phyloP scores from a whole-genome alignment of 35 echinoderm and acorn worm genomes.

The Hemicentrotus pulcherrimus region DNA sequence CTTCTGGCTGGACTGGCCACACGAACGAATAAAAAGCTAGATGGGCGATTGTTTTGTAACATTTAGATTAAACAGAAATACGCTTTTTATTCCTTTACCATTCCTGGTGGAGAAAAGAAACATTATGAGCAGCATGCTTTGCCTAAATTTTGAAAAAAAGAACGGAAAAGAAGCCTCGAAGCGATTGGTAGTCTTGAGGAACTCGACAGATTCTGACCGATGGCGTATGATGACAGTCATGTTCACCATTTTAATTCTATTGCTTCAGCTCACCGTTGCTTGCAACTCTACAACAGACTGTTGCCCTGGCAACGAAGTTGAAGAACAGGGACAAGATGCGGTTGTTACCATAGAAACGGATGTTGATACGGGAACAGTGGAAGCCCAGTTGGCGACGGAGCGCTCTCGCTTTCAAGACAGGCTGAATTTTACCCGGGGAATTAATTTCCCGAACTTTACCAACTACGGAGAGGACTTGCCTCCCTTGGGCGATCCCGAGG shows the following conservation, averaged over 20 bases:
- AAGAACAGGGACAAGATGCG: neutral
- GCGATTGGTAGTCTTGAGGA: neutral
- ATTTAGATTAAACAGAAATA: too few species aligned
- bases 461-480: constrained; percentile 35
- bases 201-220: neutral
- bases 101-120: too few species aligned
- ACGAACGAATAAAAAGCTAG: too few species aligned
- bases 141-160: neutral
- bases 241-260: neutral
- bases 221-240: too few species aligned
- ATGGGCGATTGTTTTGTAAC: too few species aligned
- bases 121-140: neutral
- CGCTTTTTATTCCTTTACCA: too few species aligned
- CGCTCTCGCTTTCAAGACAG: neutral
- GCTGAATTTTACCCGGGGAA: neutral
- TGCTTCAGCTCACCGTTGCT: constrained; percentile 1
- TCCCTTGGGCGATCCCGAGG: constrained; percentile 52
- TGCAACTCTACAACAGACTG: constrained; percentile 21
- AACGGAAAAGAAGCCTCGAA: neutral
- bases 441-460: neutral
- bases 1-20: too few species aligned
- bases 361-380: neutral
- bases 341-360: neutral
- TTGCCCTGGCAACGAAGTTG: neutral
- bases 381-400: neutral